Evolutionary conservation across 2,888 invertebrate species (phyloP).

Genomic region (Elmis aenea): DNA sequence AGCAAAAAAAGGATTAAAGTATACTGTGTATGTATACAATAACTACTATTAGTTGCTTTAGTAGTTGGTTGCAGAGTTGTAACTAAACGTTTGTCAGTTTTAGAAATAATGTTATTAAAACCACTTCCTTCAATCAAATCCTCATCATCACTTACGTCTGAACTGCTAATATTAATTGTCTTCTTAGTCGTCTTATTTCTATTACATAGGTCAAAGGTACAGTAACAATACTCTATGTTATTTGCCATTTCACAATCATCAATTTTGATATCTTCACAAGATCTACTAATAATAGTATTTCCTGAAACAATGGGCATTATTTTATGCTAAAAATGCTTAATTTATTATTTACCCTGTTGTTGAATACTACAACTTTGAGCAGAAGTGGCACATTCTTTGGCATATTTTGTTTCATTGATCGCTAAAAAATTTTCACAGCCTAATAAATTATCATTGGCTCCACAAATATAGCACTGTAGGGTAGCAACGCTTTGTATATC

Average conservation of each 20-base stretch:
- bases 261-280: slow-evolving; percentile 31
- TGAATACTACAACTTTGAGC: slow-evolving; percentile 16
- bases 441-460: slow-evolving; percentile 5
- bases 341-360: slow-evolving; percentile 16
- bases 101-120: slow-evolving; percentile 5
- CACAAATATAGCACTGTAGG: slow-evolving; percentile 16
- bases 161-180: slow-evolving; percentile 6
- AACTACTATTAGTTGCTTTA: slow-evolving; percentile 7
- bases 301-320: slow-evolving; percentile 9
- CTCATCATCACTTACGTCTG: slow-evolving; percentile 12
- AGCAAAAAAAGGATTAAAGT: slow-evolving; percentile 9
- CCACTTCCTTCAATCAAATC: slow-evolving; percentile 17
- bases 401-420: slow-evolving; percentile 14
- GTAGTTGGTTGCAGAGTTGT: slow-evolving; percentile 6
- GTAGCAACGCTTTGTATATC: slow-evolving; percentile 6
- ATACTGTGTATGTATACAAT: slow-evolving; percentile 12
- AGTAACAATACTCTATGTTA: slow-evolving; percentile 40
- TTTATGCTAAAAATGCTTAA: neutral
- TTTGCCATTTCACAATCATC: slow-evolving; percentile 39
- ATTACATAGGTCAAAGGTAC: slow-evolving; percentile 39
- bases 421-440: slow-evolving; percentile 19
- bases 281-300: slow-evolving; percentile 24
- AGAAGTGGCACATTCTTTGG: slow-evolving; percentile 15
- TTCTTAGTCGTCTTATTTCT: slow-evolving; percentile 9
- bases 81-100: too few relatives aligned